These are phyloP conservation scores for Anguilla pacifica DNA, from an alignment of 2,797 vertebrate genomes.

Conservation along the genomic window DNA sequence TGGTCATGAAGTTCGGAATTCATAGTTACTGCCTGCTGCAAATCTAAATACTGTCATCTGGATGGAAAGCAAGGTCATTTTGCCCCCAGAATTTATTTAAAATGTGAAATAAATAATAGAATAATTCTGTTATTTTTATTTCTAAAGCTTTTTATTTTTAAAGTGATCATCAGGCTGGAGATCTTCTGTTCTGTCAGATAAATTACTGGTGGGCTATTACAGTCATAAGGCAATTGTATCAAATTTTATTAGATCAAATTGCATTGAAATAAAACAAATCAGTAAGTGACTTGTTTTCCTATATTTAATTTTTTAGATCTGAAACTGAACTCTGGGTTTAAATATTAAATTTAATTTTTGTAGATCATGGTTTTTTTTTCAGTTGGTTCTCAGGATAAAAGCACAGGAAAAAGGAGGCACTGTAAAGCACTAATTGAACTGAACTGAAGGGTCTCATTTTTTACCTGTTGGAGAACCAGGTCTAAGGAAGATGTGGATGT, in stretches of 20 bases:
- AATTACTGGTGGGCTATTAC: not conserved
- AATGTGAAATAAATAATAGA: too few species aligned
- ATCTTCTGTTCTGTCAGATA: not conserved
- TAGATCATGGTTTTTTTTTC: not conserved
- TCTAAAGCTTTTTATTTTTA: too few species aligned
- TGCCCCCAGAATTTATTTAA: not conserved
- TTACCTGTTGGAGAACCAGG: not conserved
- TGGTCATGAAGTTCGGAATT: not conserved
- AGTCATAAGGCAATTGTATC: not conserved
- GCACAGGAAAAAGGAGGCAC: not conserved
- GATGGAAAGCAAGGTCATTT: not conserved
- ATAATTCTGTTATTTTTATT: not conserved
- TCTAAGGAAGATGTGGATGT: not conserved
- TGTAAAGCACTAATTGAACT: not conserved
- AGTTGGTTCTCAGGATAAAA: not conserved
- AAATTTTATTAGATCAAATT: not conserved
- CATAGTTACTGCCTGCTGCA: not conserved
- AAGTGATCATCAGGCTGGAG: not conserved
- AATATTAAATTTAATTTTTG: not conserved
- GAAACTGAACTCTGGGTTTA: not conserved
- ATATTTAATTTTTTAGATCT: not conserved
- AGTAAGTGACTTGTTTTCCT: not conserved
- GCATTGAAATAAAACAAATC: not conserved
- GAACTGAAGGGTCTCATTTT: not conserved
- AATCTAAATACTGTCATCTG: not conserved